Conservation (phyloP, 2,797 vertebrate genomes). For the Corythornis leucogaster region DNA sequence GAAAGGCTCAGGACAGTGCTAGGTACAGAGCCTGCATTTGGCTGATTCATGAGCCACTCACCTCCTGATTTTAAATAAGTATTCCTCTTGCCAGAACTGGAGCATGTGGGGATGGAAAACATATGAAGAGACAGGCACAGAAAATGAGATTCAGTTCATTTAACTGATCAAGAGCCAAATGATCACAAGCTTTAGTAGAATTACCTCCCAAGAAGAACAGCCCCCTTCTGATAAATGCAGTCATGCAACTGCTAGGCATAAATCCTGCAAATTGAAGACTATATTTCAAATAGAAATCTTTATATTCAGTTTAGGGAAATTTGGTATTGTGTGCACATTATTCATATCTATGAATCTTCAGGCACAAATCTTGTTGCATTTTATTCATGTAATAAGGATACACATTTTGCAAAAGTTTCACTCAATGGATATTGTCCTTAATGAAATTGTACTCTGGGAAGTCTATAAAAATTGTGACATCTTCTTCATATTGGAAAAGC, state of each 20-base stretch:
- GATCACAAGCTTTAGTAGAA: constrained; percentile 45
- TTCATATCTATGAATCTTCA: constrained; percentile 45
- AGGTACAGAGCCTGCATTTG: not conserved
- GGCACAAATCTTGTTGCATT: constrained; percentile 57
- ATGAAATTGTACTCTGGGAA: constrained; percentile 73
- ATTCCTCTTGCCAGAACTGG: not conserved
- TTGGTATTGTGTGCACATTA: constrained; percentile 27
- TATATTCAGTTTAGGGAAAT: constrained; percentile 52
- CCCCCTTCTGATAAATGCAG: not conserved
- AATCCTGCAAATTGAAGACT: constrained; percentile 42
- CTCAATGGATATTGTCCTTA: constrained; percentile 57
- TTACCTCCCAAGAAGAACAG: constrained; percentile 43
- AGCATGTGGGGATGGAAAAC: not conserved
- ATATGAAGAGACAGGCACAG: not conserved
- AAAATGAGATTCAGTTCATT: constrained; percentile 56
- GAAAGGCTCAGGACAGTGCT: not conserved
- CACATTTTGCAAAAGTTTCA: constrained; percentile 44
- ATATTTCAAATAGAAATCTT: constrained; percentile 25
- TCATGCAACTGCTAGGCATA: not conserved
- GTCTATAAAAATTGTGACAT: constrained; percentile 53
- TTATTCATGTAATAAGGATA: constrained; percentile 51
- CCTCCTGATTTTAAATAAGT: not conserved
- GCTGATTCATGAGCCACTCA: not conserved
- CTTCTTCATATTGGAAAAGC: constrained; percentile 42
- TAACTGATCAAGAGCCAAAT: constrained; percentile 35